Evolutionary conservation across 2,888 invertebrate genomes (phyloP).

Genomic region (Mythimna lalbum): DNA sequence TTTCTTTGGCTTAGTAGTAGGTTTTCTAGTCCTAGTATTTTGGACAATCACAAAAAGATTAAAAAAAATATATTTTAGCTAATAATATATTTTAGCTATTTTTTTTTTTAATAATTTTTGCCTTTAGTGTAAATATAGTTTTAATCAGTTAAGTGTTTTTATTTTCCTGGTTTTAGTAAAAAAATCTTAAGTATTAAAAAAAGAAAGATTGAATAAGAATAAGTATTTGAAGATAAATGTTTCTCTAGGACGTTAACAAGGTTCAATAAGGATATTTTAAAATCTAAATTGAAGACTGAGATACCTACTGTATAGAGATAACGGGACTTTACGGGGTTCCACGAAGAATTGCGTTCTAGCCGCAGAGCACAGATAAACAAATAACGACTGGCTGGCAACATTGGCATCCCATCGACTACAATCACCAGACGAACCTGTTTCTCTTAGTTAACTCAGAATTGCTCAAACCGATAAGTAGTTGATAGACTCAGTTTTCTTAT

Average conservation of each 20-base stretch:
- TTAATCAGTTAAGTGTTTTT: no score
- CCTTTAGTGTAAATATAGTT: no score
- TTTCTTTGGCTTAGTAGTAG: no score
- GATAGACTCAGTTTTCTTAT: constrained; percentile 51
- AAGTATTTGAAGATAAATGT: not conserved
- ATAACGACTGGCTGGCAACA: constrained; percentile 44
- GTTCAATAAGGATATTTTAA: no score
- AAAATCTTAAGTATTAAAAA: no score
- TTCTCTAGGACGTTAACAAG: not conserved
- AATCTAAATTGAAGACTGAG: not conserved
- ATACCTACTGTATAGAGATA: constrained; percentile 6
- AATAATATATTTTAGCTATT: no score
- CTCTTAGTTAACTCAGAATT: constrained; percentile 54
- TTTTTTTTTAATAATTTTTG: no score
- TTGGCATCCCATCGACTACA: constrained; percentile 46
- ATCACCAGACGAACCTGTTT: constrained; percentile 60
- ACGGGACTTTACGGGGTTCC: constrained; percentile 36
- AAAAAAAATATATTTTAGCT: no score
- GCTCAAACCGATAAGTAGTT: constrained; percentile 50
- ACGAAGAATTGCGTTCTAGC: constrained; percentile 42
- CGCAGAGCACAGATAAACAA: constrained; percentile 43
- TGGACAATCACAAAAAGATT: no score
- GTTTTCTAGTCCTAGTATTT: no score
- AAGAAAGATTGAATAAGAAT: not conserved
- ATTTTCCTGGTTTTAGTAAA: no score